Base-by-base conservation (phyloP, 92 coral and sea anemone genomes). In the Zoanthus gigantus region DNA sequence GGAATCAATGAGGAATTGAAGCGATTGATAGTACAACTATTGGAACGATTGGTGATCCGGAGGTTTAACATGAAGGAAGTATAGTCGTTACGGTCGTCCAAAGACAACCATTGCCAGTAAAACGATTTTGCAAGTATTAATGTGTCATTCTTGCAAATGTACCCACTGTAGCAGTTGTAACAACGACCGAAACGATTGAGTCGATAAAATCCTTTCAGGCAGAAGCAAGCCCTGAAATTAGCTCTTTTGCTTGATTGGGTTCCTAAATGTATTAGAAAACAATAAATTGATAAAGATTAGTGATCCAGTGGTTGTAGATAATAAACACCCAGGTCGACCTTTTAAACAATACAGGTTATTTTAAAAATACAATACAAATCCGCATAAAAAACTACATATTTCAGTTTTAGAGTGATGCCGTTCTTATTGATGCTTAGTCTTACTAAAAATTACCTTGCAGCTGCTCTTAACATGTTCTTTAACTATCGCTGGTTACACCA, bases 51-150 rank as follows among this genome's bases (percentile, higher is more conserved):
- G 7, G 77, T 74, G 14, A 86, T 82, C 52, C 57, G 72, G 2
- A 92, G 71, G 76, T 89, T 92, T 29, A 66, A 45, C 5, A 71
- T 28, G 50, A 86, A 92, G n/a, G 54, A 1, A 31, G 71, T 78
- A 74, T 92, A 92, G 53, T 50, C 71, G 28, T 29, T 52, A 11
- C 84, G 94, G 46, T 50, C 54, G 8, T 67, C 71, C 34, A 16
- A 69, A 11, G 81, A 58, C 16, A 11, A 2, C 94, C 94, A 92
- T 71, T 76, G 78, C 94, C 94, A 92, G 77, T 61, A 92, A 82
- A 89, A 92, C 14, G 84, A 85, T n/a, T 84, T 72, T 18, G 88
- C 82, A 0, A 92, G 85, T 1, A 37, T 47, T 18, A 82, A 58
- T 11, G 92, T 74, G 30, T 79, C 94, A 69, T 92, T 89, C 6